Percentiles rank a stretch among this genome's conserved stretches.
Evolutionary conservation across 1,140 invertebrate species (phyloP).

Genomic region (Pararge aegeria): DNA sequence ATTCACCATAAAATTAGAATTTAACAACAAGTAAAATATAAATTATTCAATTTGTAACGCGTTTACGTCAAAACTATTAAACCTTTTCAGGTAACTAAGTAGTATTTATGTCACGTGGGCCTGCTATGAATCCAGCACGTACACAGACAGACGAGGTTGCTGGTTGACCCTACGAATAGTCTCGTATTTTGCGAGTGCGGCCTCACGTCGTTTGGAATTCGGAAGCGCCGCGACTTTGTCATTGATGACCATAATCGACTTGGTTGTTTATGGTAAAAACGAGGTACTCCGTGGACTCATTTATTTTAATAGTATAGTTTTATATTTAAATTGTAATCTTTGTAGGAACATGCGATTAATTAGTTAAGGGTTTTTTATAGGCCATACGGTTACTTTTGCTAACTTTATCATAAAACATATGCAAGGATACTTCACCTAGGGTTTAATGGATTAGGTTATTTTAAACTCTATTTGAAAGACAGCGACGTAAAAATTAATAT

Average conservation of each 20-base stretch:
- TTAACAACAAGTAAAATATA: too few relatives aligned
- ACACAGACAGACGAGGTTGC: conserved; percentile 14
- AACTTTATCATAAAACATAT: too few relatives aligned
- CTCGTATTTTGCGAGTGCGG: conserved; percentile 15
- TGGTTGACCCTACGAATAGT: conserved; percentile 21
- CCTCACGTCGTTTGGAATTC: conserved; percentile 27
- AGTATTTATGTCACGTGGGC: conserved; percentile 27
- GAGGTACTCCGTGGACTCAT: background rate
- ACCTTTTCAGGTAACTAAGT: background rate
- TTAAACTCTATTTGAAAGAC: too few relatives aligned
- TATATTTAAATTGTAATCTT: background rate
- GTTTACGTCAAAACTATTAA: conserved; percentile 4
- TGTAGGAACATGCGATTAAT: background rate
- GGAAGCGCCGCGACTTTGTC: conserved; percentile 28
- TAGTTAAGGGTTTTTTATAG: background rate
- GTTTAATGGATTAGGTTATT: too few relatives aligned
- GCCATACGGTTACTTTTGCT: too few relatives aligned
- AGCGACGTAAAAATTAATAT: too few relatives aligned
- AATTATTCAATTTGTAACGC: conserved; percentile 5
- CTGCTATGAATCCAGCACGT: conserved; percentile 24
- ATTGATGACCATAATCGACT: conserved; percentile 24
- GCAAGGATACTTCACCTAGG: too few relatives aligned
- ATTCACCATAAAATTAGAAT: too few relatives aligned
- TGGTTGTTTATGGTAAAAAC: conserved; percentile 7
- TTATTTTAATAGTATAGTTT: background rate